These are phyloP conservation scores for Tiliqua scincoides DNA, from an alignment of 2,113 vertebrate species.

Conservation along the genomic window DNA sequence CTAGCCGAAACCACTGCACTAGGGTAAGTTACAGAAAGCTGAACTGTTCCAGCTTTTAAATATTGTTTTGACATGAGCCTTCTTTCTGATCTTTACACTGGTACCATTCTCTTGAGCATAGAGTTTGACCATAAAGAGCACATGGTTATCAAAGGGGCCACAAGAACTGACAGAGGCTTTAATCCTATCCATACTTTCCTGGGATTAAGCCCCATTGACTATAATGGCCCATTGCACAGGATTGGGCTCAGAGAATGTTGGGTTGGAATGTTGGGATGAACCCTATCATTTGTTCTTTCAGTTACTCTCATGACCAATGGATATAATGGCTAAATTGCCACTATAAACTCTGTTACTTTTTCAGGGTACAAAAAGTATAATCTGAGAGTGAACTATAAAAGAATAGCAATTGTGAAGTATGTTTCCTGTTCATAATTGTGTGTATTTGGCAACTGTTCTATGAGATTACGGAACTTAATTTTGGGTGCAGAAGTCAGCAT, in stretches of 20 bases:
- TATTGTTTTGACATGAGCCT: neutral
- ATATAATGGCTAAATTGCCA: neutral
- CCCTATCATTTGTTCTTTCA: neutral
- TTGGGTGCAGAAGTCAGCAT: neutral
- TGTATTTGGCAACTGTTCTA: neutral
- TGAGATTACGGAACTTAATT: neutral
- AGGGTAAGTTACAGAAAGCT: neutral
- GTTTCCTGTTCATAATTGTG: neutral
- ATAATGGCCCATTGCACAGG: too few species aligned
- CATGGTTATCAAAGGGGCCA: neutral
- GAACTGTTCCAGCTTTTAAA: constrained; percentile 7
- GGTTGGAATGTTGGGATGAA: too few species aligned
- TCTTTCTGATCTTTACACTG: neutral
- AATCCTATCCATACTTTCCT: too few species aligned
- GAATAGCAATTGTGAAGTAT: neutral
- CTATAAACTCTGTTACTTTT: neutral
- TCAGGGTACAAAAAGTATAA: constrained; percentile 15
- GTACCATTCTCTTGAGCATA: constrained; percentile 11
- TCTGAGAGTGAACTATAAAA: neutral
- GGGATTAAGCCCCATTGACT: too few species aligned
- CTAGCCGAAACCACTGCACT: too few species aligned
- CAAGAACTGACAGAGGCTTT: too few species aligned
- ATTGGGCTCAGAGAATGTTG: too few species aligned
- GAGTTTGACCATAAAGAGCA: constrained; percentile 4
- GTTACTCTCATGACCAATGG: neutral